These are phyloP conservation scores for Heliconius congener DNA, from an alignment of 1,140 invertebrate genomes.

Conservation along the genomic window DNA sequence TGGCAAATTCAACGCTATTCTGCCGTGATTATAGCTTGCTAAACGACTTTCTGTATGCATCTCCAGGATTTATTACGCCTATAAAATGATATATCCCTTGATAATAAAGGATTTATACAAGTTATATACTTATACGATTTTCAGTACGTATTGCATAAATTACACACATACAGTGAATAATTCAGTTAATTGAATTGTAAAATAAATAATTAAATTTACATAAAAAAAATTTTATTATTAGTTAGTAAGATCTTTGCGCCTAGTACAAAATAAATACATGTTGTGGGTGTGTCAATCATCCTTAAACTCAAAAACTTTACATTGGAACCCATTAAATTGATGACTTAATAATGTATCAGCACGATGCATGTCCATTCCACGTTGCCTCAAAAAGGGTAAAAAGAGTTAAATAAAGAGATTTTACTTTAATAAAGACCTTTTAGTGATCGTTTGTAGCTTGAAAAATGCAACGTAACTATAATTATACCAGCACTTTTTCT, in stretches of 20 bases:
- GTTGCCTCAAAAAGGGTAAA: constrained; percentile 28
- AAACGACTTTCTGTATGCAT: constrained; percentile 48
- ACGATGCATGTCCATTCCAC: too few species aligned
- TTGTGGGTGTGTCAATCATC: constrained; percentile 49
- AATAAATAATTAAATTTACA: too few species aligned
- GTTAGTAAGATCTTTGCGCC: background rate
- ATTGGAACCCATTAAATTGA: constrained; percentile 63
- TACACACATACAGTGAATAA: background rate
- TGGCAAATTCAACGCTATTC: background rate
- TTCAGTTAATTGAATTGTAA: background rate
- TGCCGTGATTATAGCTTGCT: constrained; percentile 50
- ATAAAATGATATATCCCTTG: constrained; percentile 65
- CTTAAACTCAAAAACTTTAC: constrained; percentile 61
- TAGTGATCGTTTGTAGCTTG: background rate
- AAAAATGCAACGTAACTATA: background rate
- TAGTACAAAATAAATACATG: background rate
- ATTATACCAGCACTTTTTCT: background rate
- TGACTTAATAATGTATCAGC: constrained; percentile 40
- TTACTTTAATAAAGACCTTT: background rate
- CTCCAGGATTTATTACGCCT: constrained; percentile 60
- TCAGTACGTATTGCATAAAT: background rate
- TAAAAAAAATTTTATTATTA: too few species aligned
- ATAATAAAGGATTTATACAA: constrained; percentile 65
- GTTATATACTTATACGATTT: constrained; percentile 42
- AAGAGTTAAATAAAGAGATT: constrained; percentile 24